phyloP scores from a whole-genome alignment of 1,140 invertebrate genomes.

The Cydia fagiglandana region DNA sequence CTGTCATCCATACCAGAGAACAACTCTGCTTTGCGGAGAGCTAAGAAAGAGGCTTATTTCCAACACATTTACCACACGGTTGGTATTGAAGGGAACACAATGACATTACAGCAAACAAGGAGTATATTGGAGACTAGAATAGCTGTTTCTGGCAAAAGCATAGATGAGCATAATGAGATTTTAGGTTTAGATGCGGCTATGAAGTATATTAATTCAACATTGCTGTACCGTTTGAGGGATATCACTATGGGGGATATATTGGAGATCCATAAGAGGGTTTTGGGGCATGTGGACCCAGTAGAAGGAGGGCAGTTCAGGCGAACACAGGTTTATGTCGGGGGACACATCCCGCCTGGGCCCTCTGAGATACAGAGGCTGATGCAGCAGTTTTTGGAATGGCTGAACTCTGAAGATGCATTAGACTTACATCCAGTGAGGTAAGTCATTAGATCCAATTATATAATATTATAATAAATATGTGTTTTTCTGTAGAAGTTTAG shows the following conservation, averaged over 20 bases:
- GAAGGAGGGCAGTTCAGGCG: slow-evolving; percentile 91
- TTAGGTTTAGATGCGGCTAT: slow-evolving; percentile 96
- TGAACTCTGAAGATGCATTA: slow-evolving; percentile 92
- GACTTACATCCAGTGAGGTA: slow-evolving; percentile 93
- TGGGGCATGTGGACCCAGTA: slow-evolving; percentile 95
- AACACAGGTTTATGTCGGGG: slow-evolving; percentile 95
- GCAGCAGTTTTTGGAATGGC: slow-evolving; percentile 93
- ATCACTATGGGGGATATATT: slow-evolving; percentile 93
- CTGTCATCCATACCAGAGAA: slow-evolving; percentile 90
- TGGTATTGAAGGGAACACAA: slow-evolving; percentile 98
- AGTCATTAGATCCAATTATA: slow-evolving; percentile 41
- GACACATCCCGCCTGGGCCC: slow-evolving; percentile 93
- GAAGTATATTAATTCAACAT: slow-evolving; percentile 96
- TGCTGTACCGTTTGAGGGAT: slow-evolving; percentile 86
- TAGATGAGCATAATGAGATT: slow-evolving; percentile 98
- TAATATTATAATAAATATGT: too few relatives aligned
- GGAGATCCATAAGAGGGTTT: slow-evolving; percentile 94
- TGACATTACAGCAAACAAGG: slow-evolving; percentile 95
- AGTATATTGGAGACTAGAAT: slow-evolving; percentile 95
- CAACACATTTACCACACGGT: slow-evolving; percentile 98
- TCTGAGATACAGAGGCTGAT: slow-evolving; percentile 90
- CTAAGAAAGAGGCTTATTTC: slow-evolving; percentile 97
- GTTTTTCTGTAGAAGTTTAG: too few relatives aligned
- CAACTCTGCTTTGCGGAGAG: slow-evolving; percentile 88
- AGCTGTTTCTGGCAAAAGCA: slow-evolving; percentile 95